phyloP scores from a whole-genome alignment of 2,888 invertebrate species.

The Phyto melanocephala region DNA sequence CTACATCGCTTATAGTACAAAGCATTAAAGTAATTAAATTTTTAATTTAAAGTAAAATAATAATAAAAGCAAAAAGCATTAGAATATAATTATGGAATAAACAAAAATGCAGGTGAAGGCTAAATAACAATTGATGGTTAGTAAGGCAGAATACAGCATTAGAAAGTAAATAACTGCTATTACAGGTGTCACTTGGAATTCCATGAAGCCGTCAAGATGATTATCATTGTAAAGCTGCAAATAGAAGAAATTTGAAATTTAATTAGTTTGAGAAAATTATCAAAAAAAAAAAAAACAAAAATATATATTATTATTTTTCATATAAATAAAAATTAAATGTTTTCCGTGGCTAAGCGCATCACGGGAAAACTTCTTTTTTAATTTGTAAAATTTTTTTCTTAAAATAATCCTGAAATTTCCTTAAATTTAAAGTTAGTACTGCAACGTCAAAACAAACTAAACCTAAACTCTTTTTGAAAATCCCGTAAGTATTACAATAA shows the following conservation, averaged over 20 bases:
- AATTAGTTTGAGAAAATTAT: too few species aligned
- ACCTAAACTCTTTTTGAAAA: too few species aligned
- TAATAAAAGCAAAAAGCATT: slow-evolving; percentile 10
- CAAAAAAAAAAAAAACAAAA: too few species aligned
- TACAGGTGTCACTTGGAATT: not conserved
- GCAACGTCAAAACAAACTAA: too few species aligned
- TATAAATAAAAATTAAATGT: not conserved
- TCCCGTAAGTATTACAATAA: too few species aligned
- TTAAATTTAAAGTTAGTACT: too few species aligned
- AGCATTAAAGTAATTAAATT: slow-evolving; percentile 11
- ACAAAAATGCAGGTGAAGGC: not conserved
- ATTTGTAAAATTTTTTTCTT: too few species aligned
- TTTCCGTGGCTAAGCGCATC: too few species aligned
- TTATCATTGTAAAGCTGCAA: not conserved
- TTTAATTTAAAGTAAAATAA: not conserved
- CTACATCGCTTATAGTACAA: slow-evolving; percentile 12
- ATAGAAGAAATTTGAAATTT: slow-evolving; percentile 11
- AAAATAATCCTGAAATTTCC: too few species aligned
- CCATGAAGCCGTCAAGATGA: not conserved
- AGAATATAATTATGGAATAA: not conserved
- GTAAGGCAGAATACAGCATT: slow-evolving; percentile 13
- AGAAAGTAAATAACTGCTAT: not conserved
- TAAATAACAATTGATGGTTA: slow-evolving; percentile 6
- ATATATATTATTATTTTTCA: not conserved
- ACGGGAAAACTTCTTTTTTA: too few species aligned